A percentile compares a stretch with the other conserved stretches of the same genome.
Evolutionary conservation across 2,888 invertebrate species (phyloP).

Genomic region (Parthenolecanium corni): DNA sequence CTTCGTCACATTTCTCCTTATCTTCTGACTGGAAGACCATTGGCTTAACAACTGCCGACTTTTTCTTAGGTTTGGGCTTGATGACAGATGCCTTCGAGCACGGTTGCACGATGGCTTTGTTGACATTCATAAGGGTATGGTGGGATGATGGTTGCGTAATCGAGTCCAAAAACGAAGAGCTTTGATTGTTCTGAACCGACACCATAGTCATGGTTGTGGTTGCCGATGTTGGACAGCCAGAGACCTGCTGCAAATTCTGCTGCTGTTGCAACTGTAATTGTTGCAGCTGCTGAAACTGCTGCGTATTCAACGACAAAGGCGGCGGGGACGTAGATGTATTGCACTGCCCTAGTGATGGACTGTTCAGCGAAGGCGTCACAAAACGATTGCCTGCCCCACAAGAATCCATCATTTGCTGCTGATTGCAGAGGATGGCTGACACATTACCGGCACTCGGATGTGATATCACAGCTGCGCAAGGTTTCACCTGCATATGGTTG

Average conservation of each 20-base stretch:
- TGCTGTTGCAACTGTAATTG: too few species aligned
- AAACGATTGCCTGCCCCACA: not conserved
- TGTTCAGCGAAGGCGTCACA: not conserved
- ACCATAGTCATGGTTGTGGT: conserved; percentile 10
- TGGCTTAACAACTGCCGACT: conserved; percentile 36
- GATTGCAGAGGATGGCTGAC: not conserved
- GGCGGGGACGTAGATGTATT: not conserved
- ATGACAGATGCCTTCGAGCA: conserved; percentile 27
- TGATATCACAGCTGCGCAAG: conserved; percentile 30
- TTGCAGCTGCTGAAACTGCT: conserved; percentile 9
- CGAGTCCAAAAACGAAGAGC: conserved; percentile 34
- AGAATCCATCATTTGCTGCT: not conserved
- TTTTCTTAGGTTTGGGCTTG: conserved; percentile 31
- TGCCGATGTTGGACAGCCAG: not conserved
- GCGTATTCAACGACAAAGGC: not conserved
- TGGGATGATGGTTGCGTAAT: conserved; percentile 36
- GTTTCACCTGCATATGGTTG: conserved; percentile 26
- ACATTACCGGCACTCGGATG: conserved; percentile 20
- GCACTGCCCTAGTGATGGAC: not conserved
- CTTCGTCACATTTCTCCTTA: conserved; percentile 33
- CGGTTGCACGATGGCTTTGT: conserved; percentile 33
- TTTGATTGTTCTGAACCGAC: not conserved
- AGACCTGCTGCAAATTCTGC: conserved; percentile 16
- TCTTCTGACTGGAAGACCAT: conserved; percentile 35
- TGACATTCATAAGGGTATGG: conserved; percentile 32